A percentile compares a stretch with the other conserved stretches of the same genome.
Evolutionary conservation across 2,888 invertebrate species (phyloP).

Genomic region (Zeuzera pyrina): DNA sequence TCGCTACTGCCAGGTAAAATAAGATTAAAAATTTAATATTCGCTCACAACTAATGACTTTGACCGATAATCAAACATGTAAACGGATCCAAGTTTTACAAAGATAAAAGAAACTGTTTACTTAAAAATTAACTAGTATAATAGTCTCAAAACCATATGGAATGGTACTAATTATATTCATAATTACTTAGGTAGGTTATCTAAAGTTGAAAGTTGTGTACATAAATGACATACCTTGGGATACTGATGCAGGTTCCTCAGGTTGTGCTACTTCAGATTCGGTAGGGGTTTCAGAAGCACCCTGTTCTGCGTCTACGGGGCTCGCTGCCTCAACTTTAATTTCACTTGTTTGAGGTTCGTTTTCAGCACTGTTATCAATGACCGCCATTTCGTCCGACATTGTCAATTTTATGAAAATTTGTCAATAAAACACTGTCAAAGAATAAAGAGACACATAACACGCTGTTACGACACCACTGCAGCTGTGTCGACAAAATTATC

Average conservation of each 20-base stretch:
- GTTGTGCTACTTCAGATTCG: too few relatives aligned
- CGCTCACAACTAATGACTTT: too few relatives aligned
- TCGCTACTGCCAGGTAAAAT: too few relatives aligned
- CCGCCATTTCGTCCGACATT: slow-evolving; percentile 69
- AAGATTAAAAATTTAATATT: too few relatives aligned
- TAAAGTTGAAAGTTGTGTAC: slow-evolving; percentile 40
- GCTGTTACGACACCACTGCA: slow-evolving; percentile 45
- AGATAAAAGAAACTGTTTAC: too few relatives aligned
- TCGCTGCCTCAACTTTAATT: slow-evolving; percentile 30
- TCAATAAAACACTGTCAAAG: slow-evolving; percentile 47
- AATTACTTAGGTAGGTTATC: slow-evolving; percentile 58
- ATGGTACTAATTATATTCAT: too few relatives aligned
- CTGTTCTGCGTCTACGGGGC: slow-evolving; percentile 26
- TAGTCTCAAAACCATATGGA: too few relatives aligned
- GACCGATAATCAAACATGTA: too few relatives aligned
- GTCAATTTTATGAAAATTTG: slow-evolving; percentile 51
- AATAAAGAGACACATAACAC: slow-evolving; percentile 56
- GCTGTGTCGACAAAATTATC: slow-evolving; percentile 40
- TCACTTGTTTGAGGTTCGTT: slow-evolving; percentile 29
- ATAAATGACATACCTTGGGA: slow-evolving; percentile 41
- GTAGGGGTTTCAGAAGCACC: slow-evolving; percentile 21
- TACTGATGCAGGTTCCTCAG: slow-evolving; percentile 21
- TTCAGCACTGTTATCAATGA: slow-evolving; percentile 60
- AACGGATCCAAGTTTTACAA: too few relatives aligned
- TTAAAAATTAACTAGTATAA: too few relatives aligned